These are phyloP conservation scores for Pissodes strobi DNA, from an alignment of 1,140 invertebrate genomes.

Conservation along the genomic window DNA sequence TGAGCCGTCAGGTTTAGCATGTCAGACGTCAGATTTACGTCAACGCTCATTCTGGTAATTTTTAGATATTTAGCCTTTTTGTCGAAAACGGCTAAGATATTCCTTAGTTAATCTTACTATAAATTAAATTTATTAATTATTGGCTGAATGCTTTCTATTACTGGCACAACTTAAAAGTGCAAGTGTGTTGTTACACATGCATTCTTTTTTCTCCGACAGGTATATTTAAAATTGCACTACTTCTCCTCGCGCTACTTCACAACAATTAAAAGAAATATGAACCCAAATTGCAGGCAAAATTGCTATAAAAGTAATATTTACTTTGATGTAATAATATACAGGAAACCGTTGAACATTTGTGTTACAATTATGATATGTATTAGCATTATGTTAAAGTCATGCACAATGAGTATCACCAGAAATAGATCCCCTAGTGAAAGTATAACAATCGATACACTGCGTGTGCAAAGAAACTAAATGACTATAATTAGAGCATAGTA, in stretches of 20 bases:
- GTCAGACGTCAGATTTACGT: too few species aligned
- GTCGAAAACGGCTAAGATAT: too few species aligned
- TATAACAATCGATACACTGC: constrained; percentile 18
- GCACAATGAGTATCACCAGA: constrained; percentile 21
- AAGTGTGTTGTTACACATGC: neutral
- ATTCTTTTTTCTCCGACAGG: neutral
- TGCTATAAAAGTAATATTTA: constrained; percentile 11
- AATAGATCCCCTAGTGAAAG: constrained; percentile 18
- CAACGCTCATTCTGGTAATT: too few species aligned
- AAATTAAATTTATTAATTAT: too few species aligned
- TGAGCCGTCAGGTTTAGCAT: too few species aligned
- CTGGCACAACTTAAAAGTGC: too few species aligned
- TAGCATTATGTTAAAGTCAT: constrained; percentile 7
- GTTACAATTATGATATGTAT: constrained; percentile 5
- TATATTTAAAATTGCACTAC: neutral
- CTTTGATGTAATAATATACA: constrained; percentile 8
- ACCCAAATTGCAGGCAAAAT: constrained; percentile 12
- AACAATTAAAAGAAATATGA: constrained; percentile 13
- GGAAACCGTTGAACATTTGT: constrained; percentile 4
- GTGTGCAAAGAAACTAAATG: constrained; percentile 17
- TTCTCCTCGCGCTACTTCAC: constrained; percentile 15
- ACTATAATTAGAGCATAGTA: constrained; percentile 18
- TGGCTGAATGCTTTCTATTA: too few species aligned
- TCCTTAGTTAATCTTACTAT: too few species aligned
- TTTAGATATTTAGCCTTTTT: too few species aligned